phyloP scores from a whole-genome alignment of 1,140 invertebrate species.

The Procambarus virginalis region DNA sequence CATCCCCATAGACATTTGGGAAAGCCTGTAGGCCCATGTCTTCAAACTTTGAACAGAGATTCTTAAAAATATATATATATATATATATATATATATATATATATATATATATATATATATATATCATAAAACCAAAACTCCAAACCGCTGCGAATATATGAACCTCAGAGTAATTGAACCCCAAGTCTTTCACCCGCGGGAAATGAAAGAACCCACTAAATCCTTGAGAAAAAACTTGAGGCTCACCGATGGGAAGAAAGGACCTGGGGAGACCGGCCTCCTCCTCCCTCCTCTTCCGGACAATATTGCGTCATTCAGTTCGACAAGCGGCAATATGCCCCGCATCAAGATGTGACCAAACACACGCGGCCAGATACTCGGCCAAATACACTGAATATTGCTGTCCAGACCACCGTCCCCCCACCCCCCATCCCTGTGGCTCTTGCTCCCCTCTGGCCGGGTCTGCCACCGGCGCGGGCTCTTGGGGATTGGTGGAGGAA shows the following conservation, averaged over 20 bases:
- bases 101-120: slow-evolving; percentile 43
- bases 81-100: slow-evolving; percentile 47
- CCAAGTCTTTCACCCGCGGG: slow-evolving; percentile 1
- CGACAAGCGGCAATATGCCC: slow-evolving; percentile 41
- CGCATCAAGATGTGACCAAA: slow-evolving; percentile 45
- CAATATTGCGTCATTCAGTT: slow-evolving; percentile 51
- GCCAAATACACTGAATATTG: slow-evolving; percentile 49
- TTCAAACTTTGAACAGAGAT: neutral
- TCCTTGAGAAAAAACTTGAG: neutral
- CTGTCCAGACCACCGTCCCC: slow-evolving; percentile 4
- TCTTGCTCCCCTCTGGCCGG: neutral
- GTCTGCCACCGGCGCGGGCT: neutral
- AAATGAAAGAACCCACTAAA: slow-evolving; percentile 22
- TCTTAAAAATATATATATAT: slow-evolving; percentile 37
- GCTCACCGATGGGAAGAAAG: neutral
- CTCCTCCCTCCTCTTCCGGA: neutral
- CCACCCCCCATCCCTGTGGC: neutral
- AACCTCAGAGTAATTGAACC: slow-evolving; percentile 12
- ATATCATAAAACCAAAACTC: neutral
- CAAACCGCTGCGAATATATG: neutral
- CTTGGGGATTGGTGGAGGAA: neutral
- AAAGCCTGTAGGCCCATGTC: no score
- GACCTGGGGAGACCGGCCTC: no score
- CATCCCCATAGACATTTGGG: no score
- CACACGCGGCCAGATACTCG: slow-evolving; percentile 7